These are phyloP conservation scores for Lampris incognitus DNA, from an alignment of 2,113 vertebrate genomes.

Conservation along the genomic window DNA sequence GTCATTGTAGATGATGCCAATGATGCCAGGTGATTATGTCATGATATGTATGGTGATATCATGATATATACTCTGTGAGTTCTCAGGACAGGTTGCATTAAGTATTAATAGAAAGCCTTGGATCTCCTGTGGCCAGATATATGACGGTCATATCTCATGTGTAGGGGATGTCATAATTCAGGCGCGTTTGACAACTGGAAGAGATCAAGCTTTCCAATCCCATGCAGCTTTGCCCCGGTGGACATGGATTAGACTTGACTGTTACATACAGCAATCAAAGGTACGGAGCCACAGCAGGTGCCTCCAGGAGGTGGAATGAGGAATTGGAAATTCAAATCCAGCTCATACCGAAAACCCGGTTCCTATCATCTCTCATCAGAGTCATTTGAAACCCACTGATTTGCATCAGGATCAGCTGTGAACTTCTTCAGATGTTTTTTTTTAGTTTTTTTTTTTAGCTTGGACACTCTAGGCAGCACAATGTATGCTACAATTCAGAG, in stretches of 20 bases:
- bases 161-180: slow-evolving; percentile 90
- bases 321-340: slow-evolving; percentile 27
- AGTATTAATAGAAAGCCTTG: slow-evolving; percentile 60
- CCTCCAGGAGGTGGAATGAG: slow-evolving; percentile 21
- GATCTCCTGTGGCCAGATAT: slow-evolving; percentile 55
- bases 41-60: slow-evolving; percentile 50
- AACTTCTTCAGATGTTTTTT: slow-evolving; percentile 50
- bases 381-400: slow-evolving; percentile 25
- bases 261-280: slow-evolving; percentile 85
- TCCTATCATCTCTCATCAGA: slow-evolving; percentile 25
- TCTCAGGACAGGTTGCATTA: slow-evolving; percentile 36
- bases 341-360: slow-evolving; percentile 9
- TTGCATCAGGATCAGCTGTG: slow-evolving; percentile 57
- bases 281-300: slow-evolving; percentile 70
- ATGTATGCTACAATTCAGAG: slow-evolving; percentile 52
- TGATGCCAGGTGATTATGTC: slow-evolving; percentile 29
- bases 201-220: slow-evolving; percentile 85
- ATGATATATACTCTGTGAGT: slow-evolving; percentile 58
- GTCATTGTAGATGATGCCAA: slow-evolving; percentile 50
- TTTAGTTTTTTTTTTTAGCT: slow-evolving; percentile 51
- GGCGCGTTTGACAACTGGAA: slow-evolving; percentile 82
- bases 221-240: slow-evolving; percentile 81
- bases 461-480: slow-evolving; percentile 54
- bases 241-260: slow-evolving; percentile 90
- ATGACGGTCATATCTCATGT: slow-evolving; percentile 54